Percentiles rank a stretch among this genome's conserved stretches.
Evolutionary conservation across 2,797 vertebrate genomes (phyloP).

Genomic region (Tangara arthus): DNA sequence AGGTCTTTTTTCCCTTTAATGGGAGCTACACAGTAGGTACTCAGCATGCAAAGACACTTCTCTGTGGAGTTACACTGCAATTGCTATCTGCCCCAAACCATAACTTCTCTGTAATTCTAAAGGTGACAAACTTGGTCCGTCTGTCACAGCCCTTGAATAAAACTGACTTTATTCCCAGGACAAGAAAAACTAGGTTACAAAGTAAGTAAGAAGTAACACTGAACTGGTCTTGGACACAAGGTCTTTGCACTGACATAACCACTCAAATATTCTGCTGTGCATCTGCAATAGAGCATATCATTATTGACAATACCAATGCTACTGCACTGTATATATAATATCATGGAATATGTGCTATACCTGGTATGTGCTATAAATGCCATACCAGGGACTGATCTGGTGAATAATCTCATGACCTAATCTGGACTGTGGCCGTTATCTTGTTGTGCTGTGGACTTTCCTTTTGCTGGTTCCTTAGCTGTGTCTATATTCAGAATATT

Average conservation of each 20-base stretch:
- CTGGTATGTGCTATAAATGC: background rate
- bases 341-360: background rate
- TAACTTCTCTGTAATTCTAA: background rate
- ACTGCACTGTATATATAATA: background rate
- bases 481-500: background rate
- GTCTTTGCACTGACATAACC: background rate
- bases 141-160: background rate
- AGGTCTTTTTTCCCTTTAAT: background rate
- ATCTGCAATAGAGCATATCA: background rate
- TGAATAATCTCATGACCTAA: background rate
- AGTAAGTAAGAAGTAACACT: background rate
- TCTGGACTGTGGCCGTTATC: background rate
- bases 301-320: background rate
- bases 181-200: background rate
- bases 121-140: background rate
- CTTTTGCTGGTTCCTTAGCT: background rate
- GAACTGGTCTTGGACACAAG: background rate
- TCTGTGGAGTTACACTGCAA: background rate
- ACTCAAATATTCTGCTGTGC: background rate
- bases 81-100: accelerated
- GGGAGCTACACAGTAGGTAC: background rate
- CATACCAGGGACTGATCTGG: background rate
- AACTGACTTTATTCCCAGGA: background rate
- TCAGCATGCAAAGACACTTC: background rate
- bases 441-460: background rate